Evolutionary conservation across 1,140 invertebrate species (phyloP), one percentile per base, ranked within the genome.

Genomic region (Diploscapter pachys): DNA sequence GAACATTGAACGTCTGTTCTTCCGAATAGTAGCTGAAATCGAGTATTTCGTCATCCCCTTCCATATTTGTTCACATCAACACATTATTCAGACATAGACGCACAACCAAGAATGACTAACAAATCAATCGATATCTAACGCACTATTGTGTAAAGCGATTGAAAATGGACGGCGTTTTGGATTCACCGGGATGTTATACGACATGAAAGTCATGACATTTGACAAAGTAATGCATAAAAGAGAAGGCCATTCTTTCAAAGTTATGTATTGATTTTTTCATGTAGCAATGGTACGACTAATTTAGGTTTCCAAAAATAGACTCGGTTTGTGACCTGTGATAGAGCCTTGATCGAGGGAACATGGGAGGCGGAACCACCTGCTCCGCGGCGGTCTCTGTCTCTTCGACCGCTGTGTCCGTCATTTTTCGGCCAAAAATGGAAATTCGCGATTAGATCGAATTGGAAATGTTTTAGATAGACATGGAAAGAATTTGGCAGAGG

Each of bases 21-120:
- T 80, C 78, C 48, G 78, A 71, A 65, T 80, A 80, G 53, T 80
- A 80, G 57, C 78, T 80, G 67, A 55, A 78, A 78, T 62, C 11
- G 9, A 64, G 8, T 9, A 13, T 59, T 59, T 59, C 13, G 13
- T 9, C 57, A 9, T 59, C 9, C 9, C 57, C 57, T 59, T 9
- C 57, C 31, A 31, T 31, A 31, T 31, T 31, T 31, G 31, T 31
- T 31, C 31, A 31, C 31, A 31, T 31, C 31, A 31, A 31, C 31
- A 31, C 31, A 31, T 31, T 31, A 31, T 31, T 31, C 31, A 31
- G 31, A 31, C 31, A 31, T 31, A 31, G 31, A 31, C 31, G 1
- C 31, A 31, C 31, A 31, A 31, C 1, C 31, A 31, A 31, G 31
- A 31, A 31, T 31, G 31, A 31, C 31, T 31, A 31, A 31, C 31